Conservation (phyloP, 2,888 invertebrate genomes). For the Drosophila pullipes region DNA sequence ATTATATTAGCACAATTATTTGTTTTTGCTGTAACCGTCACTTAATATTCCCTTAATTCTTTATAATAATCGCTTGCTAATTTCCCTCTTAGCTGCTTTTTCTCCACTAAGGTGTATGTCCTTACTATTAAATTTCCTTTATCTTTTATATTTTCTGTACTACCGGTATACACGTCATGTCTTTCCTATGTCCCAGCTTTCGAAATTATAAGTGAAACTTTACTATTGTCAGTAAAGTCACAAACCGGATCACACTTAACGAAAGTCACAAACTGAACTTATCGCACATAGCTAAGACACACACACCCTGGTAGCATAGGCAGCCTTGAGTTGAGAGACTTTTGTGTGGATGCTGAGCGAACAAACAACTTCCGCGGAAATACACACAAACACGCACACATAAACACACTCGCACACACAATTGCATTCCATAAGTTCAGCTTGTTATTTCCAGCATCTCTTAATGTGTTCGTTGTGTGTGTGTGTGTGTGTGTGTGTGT, state of each 20-base stretch:
- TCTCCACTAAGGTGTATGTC: not conserved
- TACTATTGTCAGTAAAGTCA: conserved; percentile 1
- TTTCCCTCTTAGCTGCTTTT: not conserved
- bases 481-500: conserved; percentile 9
- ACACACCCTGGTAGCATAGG: not conserved
- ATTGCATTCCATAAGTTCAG: not conserved
- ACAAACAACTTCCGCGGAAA: conserved; percentile 1
- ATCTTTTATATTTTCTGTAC: not conserved
- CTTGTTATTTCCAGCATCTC: conserved; percentile 15
- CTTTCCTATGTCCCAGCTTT: not conserved
- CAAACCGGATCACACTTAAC: conserved; percentile 1
- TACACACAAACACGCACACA: not conserved
- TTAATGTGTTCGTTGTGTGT: conserved; percentile 3
- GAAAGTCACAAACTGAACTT: not conserved
- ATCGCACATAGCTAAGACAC: conserved; percentile 2
- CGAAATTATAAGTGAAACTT: not conserved
- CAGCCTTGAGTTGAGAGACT: not conserved
- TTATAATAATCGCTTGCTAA: not conserved
- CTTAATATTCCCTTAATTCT: not conserved
- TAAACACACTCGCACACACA: not conserved
- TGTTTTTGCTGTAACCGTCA: too few species aligned
- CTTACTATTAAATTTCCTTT: not conserved
- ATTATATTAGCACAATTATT: not conserved
- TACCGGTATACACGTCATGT: not conserved
- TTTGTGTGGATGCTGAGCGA: conserved; percentile 28